Conservation (phyloP, 2,888 invertebrate species). For the Podotricha telesiphe region DNA sequence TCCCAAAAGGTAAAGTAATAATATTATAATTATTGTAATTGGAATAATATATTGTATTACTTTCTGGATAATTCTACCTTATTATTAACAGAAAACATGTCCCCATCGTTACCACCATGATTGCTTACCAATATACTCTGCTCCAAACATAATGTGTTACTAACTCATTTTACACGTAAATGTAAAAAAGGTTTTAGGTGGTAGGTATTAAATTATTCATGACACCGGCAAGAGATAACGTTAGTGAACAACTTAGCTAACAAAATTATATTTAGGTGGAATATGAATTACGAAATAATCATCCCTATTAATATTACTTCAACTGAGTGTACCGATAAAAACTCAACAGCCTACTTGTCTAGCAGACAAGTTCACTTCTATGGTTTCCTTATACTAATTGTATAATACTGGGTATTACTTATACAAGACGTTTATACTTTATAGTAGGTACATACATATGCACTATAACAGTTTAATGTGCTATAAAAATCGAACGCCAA, state of each 20-base stretch:
- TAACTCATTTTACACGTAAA: no score
- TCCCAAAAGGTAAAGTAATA: no score
- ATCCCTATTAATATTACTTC: neutral
- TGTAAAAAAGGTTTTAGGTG: no score
- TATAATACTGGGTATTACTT: constrained; percentile 10
- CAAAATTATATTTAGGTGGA: neutral
- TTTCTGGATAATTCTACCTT: no score
- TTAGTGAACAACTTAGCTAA: neutral
- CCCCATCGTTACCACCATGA: no score
- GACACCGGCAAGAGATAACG: neutral
- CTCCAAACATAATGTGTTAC: no score
- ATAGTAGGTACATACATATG: neutral
- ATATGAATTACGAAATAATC: neutral
- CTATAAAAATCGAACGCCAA: neutral
- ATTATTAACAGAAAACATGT: no score
- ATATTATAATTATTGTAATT: no score
- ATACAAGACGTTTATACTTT: neutral
- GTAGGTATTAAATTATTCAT: neutral
- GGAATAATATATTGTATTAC: no score
- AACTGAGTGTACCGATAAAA: neutral
- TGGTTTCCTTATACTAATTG: constrained; percentile 9
- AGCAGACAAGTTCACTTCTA: constrained; percentile 4
- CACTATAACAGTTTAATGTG: neutral
- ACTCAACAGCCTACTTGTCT: constrained; percentile 9
- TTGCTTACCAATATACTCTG: no score